Base-by-base conservation (phyloP, 2,113 vertebrate genomes). In the Saiga tatarica region DNA sequence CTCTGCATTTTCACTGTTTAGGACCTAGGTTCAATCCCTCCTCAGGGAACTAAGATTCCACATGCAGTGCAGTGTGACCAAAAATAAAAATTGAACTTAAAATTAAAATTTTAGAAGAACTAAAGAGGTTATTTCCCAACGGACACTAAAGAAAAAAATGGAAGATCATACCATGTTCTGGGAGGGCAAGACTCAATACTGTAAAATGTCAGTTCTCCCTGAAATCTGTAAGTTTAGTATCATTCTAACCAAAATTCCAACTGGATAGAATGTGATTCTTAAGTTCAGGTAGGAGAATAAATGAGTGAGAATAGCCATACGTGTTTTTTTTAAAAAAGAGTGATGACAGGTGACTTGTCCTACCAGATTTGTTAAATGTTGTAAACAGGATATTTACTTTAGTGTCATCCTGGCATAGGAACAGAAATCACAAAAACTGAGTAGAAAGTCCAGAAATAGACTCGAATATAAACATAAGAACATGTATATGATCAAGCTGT, bases 281-380 rank as follows among this genome's bases (percentile, higher is more conserved):
- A 87, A 87, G 78, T 89, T 96, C 33, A 52, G 42, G 79, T 94
- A 96, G 88, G 91, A 93, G 85, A 97, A 81, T 84, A 82, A 89
- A 21, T 74, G 55, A 78, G 33, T 78, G 42, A 83, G 50, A 83
- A 74, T 33, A 59, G 94, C 50, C 55, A 94, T 30, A 30, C 85
- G 14, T n/a, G 57, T 62, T 59, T 91, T 91, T 83, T 30, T 14
- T 6, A 3, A 71, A 23, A 85, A 89, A 87, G 45, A 83, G 60
- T 89, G 62, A 64, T 76, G 84, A 90, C 83, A 60, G 62, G 25
- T 67, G 26, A 90, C 87, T 90, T 78, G 33, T 7, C 52, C 42
- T 91, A 76, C 30, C 60, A 60, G 82, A 50, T 55, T 45, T 95
- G 55, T 5, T n/a, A 76, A 92, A 60, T 89, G 84, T 26, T 45